These are phyloP conservation scores for Mola mola DNA, from an alignment of 2,113 vertebrate species.

Conservation along the genomic window DNA sequence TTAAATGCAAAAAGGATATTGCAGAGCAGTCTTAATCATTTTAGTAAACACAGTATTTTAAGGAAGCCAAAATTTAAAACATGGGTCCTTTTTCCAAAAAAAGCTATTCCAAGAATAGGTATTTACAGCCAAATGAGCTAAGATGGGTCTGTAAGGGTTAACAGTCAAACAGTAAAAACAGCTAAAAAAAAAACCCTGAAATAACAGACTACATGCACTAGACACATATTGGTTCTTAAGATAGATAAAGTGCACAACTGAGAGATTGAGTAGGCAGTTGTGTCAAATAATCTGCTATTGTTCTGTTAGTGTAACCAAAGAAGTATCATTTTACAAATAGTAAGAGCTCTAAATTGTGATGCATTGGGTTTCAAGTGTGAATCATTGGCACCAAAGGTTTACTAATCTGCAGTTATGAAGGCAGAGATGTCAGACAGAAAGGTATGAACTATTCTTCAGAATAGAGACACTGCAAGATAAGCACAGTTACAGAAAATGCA, in stretches of 20 bases:
- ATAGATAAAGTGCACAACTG: background rate
- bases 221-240: conserved; percentile 1
- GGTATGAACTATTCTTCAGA: conserved; percentile 60
- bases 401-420: conserved; percentile 44
- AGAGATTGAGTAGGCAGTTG: background rate
- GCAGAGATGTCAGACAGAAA: conserved; percentile 42
- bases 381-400: conserved; percentile 52
- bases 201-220: background rate
- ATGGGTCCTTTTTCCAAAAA: no score
- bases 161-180: no score
- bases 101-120: conserved; percentile 24
- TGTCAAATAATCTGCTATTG: background rate
- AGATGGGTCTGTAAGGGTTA: no score
- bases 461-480: conserved; percentile 69
- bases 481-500: conserved; percentile 70
- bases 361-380: conserved; percentile 32
- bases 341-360: conserved; percentile 16
- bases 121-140: conserved; percentile 21
- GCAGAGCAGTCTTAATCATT: conserved; percentile 29
- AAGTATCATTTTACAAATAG: conserved; percentile 31
- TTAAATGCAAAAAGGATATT: conserved; percentile 30
- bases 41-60: conserved; percentile 32
- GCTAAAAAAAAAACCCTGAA: no score
- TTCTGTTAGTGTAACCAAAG: background rate
- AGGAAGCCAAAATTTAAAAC: conserved; percentile 25